phyloP scores from a whole-genome alignment of 2,113 vertebrate genomes.

The Channa maculata region DNA sequence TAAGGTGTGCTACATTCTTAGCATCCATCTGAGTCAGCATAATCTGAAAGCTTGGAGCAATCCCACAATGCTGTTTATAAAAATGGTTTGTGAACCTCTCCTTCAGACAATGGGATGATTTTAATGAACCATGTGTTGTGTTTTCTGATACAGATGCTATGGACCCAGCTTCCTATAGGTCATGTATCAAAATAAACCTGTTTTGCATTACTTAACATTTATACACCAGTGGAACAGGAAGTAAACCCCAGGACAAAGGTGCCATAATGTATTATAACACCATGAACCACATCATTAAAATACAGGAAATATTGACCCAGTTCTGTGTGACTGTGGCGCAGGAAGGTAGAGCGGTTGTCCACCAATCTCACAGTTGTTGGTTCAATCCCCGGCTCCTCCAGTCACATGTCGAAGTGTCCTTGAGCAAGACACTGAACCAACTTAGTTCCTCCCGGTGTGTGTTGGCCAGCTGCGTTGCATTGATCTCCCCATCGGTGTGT shows the following conservation, averaged over 20 bases:
- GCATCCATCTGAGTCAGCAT: slow-evolving; percentile 44
- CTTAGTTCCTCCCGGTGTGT: no score
- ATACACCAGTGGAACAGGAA: neutral
- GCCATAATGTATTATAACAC: no score
- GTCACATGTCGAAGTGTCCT: no score
- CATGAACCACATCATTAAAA: no score
- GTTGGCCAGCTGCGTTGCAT: no score
- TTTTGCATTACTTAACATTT: slow-evolving; percentile 2
- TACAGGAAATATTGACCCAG: neutral
- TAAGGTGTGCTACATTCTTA: slow-evolving; percentile 13
- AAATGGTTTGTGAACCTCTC: slow-evolving; percentile 8
- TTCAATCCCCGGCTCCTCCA: no score
- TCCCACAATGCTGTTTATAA: slow-evolving; percentile 11
- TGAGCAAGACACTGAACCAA: no score
- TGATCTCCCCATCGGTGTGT: no score
- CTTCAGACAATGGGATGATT: slow-evolving; percentile 28
- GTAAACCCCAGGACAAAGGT: no score
- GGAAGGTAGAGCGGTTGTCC: no score
- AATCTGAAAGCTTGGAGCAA: slow-evolving; percentile 17
- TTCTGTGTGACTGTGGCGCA: no score
- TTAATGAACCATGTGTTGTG: neutral
- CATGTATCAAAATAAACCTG: slow-evolving; percentile 23
- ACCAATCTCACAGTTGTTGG: no score
- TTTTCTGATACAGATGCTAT: neutral
- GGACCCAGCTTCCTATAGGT: slow-evolving; percentile 35